These are phyloP conservation scores for Entomobrya multifasciata DNA, from an alignment of 2,888 invertebrate genomes.

Conservation along the genomic window DNA sequence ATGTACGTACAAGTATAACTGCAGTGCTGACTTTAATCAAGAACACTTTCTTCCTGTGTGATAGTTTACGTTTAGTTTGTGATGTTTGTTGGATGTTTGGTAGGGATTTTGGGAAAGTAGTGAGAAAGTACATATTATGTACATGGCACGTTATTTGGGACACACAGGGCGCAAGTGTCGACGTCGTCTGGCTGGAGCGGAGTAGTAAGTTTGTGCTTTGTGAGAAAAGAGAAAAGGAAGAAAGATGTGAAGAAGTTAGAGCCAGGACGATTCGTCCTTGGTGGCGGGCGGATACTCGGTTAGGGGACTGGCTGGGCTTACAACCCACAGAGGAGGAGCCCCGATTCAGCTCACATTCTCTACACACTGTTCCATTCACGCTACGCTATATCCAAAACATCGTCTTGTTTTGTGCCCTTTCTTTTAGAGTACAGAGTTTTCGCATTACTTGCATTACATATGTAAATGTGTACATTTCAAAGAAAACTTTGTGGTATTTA, in stretches of 20 bases:
- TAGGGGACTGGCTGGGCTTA: constrained; percentile 64
- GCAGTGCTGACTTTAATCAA: constrained; percentile 39
- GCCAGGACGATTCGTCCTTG: constrained; percentile 73
- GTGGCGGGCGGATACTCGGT: constrained; percentile 73
- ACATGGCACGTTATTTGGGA: background rate
- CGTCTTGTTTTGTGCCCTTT: too few species aligned
- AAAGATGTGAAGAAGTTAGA: constrained; percentile 18
- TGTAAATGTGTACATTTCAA: too few species aligned
- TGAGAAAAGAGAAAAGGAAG: constrained; percentile 4
- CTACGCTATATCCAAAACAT: too few species aligned
- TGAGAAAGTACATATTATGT: too few species aligned
- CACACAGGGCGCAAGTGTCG: constrained; percentile 70
- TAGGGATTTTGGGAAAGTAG: background rate
- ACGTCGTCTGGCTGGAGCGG: background rate
- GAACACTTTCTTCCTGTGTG: constrained; percentile 2
- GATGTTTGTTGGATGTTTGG: constrained; percentile 34
- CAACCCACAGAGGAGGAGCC: constrained; percentile 75
- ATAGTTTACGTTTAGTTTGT: constrained; percentile 37
- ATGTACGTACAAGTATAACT: background rate
- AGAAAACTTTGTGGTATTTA: too few species aligned
- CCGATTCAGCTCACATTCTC: constrained; percentile 46
- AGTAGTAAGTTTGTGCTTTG: background rate
- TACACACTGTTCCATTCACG: constrained; percentile 32
- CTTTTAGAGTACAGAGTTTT: too few species aligned
- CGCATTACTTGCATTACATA: too few species aligned